Evolutionary conservation across 2,888 invertebrate species (phyloP), one percentile per base, ranked within the genome.

Genomic region (Tetranychus piercei): DNA sequence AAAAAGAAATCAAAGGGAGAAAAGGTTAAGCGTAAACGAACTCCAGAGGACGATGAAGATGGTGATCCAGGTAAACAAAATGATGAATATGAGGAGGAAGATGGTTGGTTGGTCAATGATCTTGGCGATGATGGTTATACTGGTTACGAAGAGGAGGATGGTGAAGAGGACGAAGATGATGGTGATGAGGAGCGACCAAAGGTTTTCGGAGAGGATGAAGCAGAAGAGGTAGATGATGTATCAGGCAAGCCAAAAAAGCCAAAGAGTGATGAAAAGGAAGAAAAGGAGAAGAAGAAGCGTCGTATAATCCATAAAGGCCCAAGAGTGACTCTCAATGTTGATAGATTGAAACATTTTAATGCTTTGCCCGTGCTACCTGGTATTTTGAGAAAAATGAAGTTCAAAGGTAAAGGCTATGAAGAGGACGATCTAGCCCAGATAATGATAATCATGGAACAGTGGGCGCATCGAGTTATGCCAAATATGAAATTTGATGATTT

Each of bases 401-500:
- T 90, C 79, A 87, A 87, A 82, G 91, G 91, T 77, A 89, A 89
- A 82, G 90, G 91, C 0, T 85, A 89, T 81, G 95, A 83, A 83
- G 88, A 87, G 78, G 86, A 88, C 73, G 94, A 96, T 83, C 83
- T 97, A 66, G 87, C 90, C 79, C 82, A 87, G 77, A 84, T 95
- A 0, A 85, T 97, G 84, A 88, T 89, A 74, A 88, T 88, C 75
- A 81, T 95, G 74, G 92, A 95, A 80, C 92, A 95, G 81, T 97
- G 96, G 96, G 90, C 89, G 0, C 94, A 95, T 82, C 86, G 94
- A 73, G 83, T 97, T 78, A 94, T 89, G 83, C 95, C 96, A 0
- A 91, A 90, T 81, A 89, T 89, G 81, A 87, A 88, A 18, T 96
- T 95, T 83, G 90, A 90, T 80, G 93, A 94, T 82, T 89, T 90